phyloP scores from a whole-genome alignment of 2,113 vertebrate genomes.

The Malurus cyaneus region DNA sequence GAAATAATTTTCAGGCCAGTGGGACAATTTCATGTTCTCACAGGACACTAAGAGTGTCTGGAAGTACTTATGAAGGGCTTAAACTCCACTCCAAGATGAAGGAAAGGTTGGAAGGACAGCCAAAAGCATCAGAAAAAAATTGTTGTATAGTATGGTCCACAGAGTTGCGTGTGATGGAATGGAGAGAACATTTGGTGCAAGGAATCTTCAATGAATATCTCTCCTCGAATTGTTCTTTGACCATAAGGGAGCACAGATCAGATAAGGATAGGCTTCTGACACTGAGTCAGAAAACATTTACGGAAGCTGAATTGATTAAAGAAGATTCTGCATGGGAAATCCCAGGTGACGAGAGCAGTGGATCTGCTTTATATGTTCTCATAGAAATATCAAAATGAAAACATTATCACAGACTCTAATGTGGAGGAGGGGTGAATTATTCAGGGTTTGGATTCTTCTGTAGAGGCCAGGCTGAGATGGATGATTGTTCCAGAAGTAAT shows the following conservation, averaged over 20 bases:
- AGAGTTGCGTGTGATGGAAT: neutral
- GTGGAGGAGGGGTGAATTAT: neutral
- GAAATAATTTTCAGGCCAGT: neutral
- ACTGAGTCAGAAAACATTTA: neutral
- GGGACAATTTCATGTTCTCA: neutral
- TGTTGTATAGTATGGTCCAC: neutral
- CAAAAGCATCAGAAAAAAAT: neutral
- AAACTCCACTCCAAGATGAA: neutral
- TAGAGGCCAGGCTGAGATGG: neutral
- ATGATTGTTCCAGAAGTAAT: neutral
- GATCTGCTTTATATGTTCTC: neutral
- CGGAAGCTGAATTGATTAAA: neutral
- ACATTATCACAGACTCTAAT: neutral
- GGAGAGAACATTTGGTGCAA: neutral
- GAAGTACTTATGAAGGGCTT: neutral
- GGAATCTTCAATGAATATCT: neutral
- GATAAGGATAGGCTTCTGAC: neutral
- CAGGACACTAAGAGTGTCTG: neutral
- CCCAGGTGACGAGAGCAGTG: neutral
- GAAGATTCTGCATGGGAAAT: neutral
- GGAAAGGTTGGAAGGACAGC: neutral
- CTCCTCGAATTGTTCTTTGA: neutral
- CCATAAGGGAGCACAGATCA: neutral
- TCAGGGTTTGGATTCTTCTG: neutral
- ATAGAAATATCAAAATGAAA: neutral